Conservation (phyloP, 2,888 invertebrate species). For the Phaedon cochleariae region DNA sequence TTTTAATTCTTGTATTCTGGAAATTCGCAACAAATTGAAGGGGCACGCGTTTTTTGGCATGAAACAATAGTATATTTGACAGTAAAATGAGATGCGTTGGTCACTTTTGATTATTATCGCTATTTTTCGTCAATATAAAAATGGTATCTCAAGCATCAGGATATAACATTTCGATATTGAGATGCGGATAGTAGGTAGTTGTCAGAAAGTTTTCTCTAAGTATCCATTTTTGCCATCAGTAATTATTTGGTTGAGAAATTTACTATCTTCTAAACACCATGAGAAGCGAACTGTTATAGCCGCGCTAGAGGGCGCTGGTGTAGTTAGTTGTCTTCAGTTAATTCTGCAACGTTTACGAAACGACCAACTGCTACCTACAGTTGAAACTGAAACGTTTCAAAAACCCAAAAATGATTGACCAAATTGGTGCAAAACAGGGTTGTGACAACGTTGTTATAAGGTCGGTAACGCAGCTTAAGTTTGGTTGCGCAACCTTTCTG, state of each 20-base stretch:
- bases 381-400: too few species aligned
- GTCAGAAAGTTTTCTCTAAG: slow-evolving; percentile 2
- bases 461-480: neutral
- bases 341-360: neutral
- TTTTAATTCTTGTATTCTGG: too few species aligned
- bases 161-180: slow-evolving; percentile 1
- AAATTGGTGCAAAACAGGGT: too few species aligned
- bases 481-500: slow-evolving; percentile 5
- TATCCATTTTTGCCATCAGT: neutral
- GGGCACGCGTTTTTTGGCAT: too few species aligned
- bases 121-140: neutral
- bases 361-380: neutral
- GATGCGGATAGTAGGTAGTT: neutral
- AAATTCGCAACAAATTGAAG: too few species aligned
- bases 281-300: too few species aligned
- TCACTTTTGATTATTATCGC: too few species aligned
- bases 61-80: too few species aligned
- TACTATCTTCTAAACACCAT: neutral
- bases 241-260: too few species aligned
- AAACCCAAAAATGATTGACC: too few species aligned
- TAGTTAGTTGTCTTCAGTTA: neutral
- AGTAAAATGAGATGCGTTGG: too few species aligned
- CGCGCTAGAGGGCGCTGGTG: neutral
- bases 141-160: neutral
- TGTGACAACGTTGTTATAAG: slow-evolving; percentile 2